phyloP scores from a whole-genome alignment of 2,888 invertebrate species.

The Chalcosyrphus nemorum region DNA sequence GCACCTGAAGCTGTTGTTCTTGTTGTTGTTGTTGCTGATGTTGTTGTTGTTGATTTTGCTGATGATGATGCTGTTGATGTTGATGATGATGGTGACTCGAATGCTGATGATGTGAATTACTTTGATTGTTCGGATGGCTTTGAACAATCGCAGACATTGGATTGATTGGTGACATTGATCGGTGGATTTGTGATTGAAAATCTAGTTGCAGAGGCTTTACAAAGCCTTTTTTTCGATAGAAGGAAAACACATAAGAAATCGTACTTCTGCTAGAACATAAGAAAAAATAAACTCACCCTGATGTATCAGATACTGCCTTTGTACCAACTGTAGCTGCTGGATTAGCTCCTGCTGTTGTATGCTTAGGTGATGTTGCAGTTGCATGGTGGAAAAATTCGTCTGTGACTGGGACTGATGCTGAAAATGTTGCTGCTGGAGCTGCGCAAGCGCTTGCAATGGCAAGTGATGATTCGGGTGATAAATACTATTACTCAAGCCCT shows the following conservation, averaged over 20 bases:
- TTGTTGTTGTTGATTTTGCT: constrained; percentile 3
- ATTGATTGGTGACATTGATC: constrained; percentile 69
- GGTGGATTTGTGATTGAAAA: constrained; percentile 74
- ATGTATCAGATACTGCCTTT: constrained; percentile 77
- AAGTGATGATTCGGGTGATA: constrained; percentile 25
- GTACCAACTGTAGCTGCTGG: constrained; percentile 77
- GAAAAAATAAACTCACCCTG: constrained; percentile 75
- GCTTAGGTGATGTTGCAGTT: constrained; percentile 77
- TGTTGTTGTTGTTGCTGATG: not conserved
- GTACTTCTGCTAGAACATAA: no score
- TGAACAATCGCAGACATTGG: constrained; percentile 51
- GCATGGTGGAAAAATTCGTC: constrained; percentile 74
- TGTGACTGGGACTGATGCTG: not conserved
- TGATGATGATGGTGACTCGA: constrained; percentile 44
- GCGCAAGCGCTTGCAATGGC: constrained; percentile 23
- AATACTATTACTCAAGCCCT: constrained; percentile 10
- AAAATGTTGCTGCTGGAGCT: constrained; percentile 25
- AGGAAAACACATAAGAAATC: not conserved
- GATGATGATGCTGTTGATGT: constrained; percentile 37
- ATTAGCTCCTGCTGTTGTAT: constrained; percentile 77
- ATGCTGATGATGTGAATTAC: constrained; percentile 45
- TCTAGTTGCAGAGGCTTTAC: constrained; percentile 74
- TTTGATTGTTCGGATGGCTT: constrained; percentile 51
- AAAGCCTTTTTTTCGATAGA: constrained; percentile 58
- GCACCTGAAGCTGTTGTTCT: constrained; percentile 5